A percentile compares a stretch with the other conserved stretches of the same genome.
phyloP scores from a whole-genome alignment of 37 sponge, comb jelly and placozoan species.

The Oopsacas minuta region DNA sequence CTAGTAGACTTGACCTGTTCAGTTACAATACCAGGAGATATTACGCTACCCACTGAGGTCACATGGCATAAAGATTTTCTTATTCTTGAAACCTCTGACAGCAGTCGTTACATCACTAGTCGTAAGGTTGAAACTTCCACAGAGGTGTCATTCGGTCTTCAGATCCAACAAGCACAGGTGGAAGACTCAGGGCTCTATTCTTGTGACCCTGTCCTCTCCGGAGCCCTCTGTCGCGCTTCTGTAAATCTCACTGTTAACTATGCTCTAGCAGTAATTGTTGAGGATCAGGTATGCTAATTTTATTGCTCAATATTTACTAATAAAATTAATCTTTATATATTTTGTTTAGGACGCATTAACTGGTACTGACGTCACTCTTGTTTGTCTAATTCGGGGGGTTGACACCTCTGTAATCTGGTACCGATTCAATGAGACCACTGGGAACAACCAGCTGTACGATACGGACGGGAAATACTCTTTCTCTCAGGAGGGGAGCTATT shows the following conservation, averaged over 20 bases:
- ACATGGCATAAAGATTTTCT: not conserved
- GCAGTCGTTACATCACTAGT: not conserved
- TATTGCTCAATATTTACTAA: not conserved
- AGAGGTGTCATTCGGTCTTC: not conserved
- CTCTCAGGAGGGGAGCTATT: not conserved
- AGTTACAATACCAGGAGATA: not conserved
- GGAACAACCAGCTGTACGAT: not conserved
- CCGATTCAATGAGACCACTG: not conserved
- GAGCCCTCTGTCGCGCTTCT: not conserved
- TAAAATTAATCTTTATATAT: not conserved
- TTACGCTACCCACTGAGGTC: not conserved
- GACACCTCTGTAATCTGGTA: not conserved
- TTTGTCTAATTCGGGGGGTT: not conserved
- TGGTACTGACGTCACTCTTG: not conserved
- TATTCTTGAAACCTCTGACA: not conserved
- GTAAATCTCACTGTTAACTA: not conserved
- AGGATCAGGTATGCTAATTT: not conserved
- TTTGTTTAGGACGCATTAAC: not conserved
- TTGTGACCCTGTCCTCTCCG: not conserved
- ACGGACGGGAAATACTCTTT: not conserved
- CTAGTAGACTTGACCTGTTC: not conserved
- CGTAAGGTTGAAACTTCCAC: not conserved
- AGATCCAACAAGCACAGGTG: not conserved
- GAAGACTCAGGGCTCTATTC: not conserved
- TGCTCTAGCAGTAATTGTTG: not conserved